These are phyloP conservation scores for Plumapathes pennacea DNA, from an alignment of 92 coral and sea anemone species.

Conservation along the genomic window DNA sequence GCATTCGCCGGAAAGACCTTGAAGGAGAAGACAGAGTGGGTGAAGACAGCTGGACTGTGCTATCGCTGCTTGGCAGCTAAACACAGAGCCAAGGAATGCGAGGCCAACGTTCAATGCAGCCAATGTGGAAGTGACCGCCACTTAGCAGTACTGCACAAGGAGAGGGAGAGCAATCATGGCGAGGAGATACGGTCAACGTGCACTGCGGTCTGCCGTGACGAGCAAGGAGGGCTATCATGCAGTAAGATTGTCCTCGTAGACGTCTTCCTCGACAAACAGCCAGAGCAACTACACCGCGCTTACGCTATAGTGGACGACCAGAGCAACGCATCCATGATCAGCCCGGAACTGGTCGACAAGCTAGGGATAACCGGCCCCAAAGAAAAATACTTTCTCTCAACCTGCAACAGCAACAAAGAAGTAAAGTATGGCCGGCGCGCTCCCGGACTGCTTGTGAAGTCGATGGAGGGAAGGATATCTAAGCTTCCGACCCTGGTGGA, in stretches of 20 bases:
- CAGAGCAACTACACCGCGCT: conserved; percentile 3
- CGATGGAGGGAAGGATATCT: neutral
- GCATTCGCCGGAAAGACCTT: conserved; percentile 24
- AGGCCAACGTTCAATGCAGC: conserved; percentile 13
- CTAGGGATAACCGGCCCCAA: conserved; percentile 13
- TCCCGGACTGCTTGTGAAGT: conserved; percentile 7
- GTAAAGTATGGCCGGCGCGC: conserved; percentile 32
- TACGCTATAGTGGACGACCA: conserved; percentile 56
- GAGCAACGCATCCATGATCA: conserved; percentile 53
- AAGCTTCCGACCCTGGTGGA: conserved; percentile 42
- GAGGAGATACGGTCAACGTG: conserved; percentile 6
- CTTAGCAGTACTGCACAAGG: conserved; percentile 31
- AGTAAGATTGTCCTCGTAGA: conserved; percentile 47
- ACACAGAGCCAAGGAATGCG: conserved; percentile 26
- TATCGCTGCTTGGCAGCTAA: conserved; percentile 21
- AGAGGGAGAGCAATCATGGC: neutral
- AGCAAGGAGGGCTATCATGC: conserved; percentile 40
- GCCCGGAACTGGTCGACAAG: conserved; percentile 18
- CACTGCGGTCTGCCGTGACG: conserved; percentile 23
- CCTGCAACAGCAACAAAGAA: conserved; percentile 27
- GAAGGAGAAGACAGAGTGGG: conserved; percentile 22
- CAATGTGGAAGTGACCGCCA: conserved; percentile 27
- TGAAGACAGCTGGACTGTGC: conserved; percentile 25
- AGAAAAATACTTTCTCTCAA: conserved; percentile 41
- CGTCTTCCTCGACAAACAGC: conserved; percentile 1